These are phyloP conservation scores for Saimiri boliviensis DNA, from an alignment of 2,113 vertebrate genomes.

Conservation along the genomic window DNA sequence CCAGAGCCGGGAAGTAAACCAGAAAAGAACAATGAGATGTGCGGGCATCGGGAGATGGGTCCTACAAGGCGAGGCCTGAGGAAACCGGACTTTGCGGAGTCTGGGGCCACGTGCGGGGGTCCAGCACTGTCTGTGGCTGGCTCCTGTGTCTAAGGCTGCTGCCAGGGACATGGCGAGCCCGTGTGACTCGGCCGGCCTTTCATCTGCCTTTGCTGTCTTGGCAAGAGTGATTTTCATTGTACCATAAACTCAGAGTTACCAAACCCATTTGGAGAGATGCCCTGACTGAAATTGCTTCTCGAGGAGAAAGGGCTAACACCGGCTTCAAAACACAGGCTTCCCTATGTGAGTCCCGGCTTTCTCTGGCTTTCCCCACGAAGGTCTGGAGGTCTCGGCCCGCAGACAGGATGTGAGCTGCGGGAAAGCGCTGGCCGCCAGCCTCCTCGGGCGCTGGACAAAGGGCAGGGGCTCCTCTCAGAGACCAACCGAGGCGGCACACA, in stretches of 20 bases:
- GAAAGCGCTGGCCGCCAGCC: background rate
- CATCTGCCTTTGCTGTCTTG: background rate
- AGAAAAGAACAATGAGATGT: no score
- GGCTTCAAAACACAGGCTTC: background rate
- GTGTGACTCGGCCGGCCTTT: background rate
- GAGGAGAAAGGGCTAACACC: background rate
- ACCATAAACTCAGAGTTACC: background rate
- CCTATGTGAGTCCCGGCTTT: background rate
- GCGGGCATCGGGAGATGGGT: background rate
- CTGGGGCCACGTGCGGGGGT: rapidly evolving
- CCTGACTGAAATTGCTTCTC: background rate
- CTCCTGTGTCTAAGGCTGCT: background rate
- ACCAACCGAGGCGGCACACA: no score
- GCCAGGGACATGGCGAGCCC: background rate
- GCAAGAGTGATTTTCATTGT: background rate
- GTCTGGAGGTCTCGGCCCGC: background rate
- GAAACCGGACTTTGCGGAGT: rapidly evolving
- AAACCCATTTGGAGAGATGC: no score
- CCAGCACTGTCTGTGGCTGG: background rate
- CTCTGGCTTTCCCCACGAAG: background rate
- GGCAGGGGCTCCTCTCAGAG: background rate
- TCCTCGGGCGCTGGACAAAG: rapidly evolving
- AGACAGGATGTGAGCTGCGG: rapidly evolving
- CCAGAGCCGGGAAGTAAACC: background rate
- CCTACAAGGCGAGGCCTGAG: rapidly evolving